These are phyloP conservation scores for Enteromius thamalakanensis DNA, from an alignment of 2,797 vertebrate species.

Conservation along the genomic window DNA sequence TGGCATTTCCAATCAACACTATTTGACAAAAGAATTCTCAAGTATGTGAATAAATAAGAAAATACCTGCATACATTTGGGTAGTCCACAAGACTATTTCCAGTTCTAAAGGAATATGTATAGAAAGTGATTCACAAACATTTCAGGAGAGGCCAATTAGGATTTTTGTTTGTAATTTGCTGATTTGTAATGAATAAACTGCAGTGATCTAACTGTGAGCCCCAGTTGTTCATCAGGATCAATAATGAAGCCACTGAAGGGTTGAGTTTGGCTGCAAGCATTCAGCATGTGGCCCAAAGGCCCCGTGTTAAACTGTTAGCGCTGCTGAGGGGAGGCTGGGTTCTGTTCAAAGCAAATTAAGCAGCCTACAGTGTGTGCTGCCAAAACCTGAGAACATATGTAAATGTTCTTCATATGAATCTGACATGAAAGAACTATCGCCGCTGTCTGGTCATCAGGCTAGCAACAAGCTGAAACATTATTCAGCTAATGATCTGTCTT, in stretches of 20 bases:
- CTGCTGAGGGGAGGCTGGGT: constrained; percentile 20
- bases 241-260: constrained; percentile 35
- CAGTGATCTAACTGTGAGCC: constrained; percentile 15
- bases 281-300: constrained; percentile 35
- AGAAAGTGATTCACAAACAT: neutral
- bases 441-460: constrained; percentile 19
- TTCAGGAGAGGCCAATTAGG: constrained; percentile 2
- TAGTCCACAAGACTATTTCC: neutral
- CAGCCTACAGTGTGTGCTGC: constrained; percentile 9
- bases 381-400: constrained; percentile 6
- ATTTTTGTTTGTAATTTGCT: constrained; percentile 36
- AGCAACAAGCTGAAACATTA: constrained; percentile 13
- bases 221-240: constrained; percentile 42
- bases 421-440: constrained; percentile 18
- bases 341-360: constrained; percentile 15
- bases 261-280: constrained; percentile 12
- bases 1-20: neutral
- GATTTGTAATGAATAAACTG: constrained; percentile 38
- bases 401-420: constrained; percentile 20
- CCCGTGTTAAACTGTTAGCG: constrained; percentile 15
- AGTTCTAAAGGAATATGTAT: neutral
- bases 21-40: neutral
- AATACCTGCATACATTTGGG: neutral
- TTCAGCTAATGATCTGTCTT: constrained; percentile 12
- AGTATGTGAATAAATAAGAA: neutral